Conservation (phyloP, 2,888 invertebrate genomes). For the Melangyna quadrimaculata region DNA sequence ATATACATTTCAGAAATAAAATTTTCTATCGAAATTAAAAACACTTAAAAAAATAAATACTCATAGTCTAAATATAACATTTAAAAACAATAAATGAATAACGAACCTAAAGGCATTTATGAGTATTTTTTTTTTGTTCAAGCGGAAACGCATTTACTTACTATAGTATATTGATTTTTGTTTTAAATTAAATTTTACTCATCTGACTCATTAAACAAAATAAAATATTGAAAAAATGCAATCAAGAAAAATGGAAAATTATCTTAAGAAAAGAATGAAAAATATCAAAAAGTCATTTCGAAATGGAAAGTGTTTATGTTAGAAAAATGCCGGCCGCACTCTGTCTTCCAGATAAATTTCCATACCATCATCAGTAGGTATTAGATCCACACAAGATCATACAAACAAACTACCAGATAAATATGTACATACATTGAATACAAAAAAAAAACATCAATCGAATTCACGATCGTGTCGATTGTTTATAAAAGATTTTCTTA, state of each 20-base stretch:
- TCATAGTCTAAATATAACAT: conserved; percentile 51
- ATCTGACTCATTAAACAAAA: not conserved
- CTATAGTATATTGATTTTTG: not conserved
- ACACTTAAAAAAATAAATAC: conserved; percentile 30
- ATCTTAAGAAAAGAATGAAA: not conserved
- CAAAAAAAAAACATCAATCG: conserved; percentile 67
- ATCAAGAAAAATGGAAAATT: conserved; percentile 10
- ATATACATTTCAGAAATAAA: conserved; percentile 26
- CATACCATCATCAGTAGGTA: too few relatives aligned
- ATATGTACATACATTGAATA: too few relatives aligned
- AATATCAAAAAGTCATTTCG: conserved; percentile 19
- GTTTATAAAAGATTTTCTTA: conserved; percentile 52
- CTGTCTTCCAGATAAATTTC: conserved; percentile 11
- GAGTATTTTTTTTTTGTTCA: not conserved
- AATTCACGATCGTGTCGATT: conserved; percentile 45
- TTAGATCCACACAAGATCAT: conserved; percentile 31
- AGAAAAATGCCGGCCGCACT: conserved; percentile 36
- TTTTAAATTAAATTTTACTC: not conserved
- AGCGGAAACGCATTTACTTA: not conserved
- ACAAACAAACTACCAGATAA: conserved; percentile 63
- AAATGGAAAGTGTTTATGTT: conserved; percentile 69
- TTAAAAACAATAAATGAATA: not conserved
- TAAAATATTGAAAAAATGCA: not conserved
- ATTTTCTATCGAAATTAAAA: conserved; percentile 17
- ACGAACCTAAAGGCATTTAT: not conserved